These are phyloP conservation scores for Rugalucina vietnamica DNA, from an alignment of 2,888 invertebrate species.

Conservation along the genomic window DNA sequence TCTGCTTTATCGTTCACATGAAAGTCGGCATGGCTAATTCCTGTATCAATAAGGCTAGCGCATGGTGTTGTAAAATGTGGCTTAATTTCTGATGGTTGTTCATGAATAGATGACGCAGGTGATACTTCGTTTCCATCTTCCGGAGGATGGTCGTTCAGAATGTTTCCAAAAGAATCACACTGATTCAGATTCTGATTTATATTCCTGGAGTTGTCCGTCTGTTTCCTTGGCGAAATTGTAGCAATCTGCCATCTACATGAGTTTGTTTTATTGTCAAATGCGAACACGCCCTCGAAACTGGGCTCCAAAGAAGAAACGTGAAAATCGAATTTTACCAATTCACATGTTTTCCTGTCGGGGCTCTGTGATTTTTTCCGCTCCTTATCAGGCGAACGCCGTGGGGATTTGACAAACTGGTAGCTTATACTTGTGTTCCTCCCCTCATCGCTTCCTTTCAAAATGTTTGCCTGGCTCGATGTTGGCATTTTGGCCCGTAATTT, in stretches of 20 bases:
- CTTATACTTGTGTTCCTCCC: background rate
- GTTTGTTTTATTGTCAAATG: conserved; percentile 46
- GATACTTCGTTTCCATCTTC: background rate
- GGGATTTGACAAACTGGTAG: background rate
- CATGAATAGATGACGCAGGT: conserved; percentile 1
- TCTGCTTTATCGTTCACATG: conserved; percentile 9
- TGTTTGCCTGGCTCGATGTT: conserved; percentile 62
- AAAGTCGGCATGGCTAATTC: background rate
- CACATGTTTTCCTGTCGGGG: conserved; percentile 19
- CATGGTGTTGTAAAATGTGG: conserved; percentile 50
- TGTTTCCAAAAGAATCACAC: conserved; percentile 9
- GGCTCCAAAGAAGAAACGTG: conserved; percentile 20
- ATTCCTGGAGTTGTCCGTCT: background rate
- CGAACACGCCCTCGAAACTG: conserved; percentile 54
- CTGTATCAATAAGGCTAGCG: conserved; percentile 25
- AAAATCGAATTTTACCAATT: conserved; percentile 55
- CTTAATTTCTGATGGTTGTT: conserved; percentile 35
- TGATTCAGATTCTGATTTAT: background rate
- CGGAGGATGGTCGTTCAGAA: background rate
- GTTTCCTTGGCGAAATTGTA: conserved; percentile 26
- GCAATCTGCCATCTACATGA: conserved; percentile 50
- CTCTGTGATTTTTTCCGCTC: background rate
- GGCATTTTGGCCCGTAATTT: no score
- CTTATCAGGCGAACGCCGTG: background rate
- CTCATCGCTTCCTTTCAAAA: conserved; percentile 44